Evolutionary conservation across 1,140 invertebrate genomes (phyloP), one percentile per base, ranked within the genome.

Genomic region (Protaetia brevitarsis): DNA sequence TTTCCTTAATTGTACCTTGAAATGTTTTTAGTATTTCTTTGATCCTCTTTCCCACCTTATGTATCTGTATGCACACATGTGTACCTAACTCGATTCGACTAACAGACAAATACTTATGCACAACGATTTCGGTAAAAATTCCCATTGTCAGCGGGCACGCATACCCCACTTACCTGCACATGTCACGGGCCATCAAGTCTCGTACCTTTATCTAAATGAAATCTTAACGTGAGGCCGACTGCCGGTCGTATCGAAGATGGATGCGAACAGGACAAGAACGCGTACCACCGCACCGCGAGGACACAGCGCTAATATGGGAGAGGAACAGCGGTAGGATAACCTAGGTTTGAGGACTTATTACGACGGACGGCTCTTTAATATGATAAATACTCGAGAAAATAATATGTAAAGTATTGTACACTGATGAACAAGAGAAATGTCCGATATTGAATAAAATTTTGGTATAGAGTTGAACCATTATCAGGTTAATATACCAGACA

Each of bases 381-480:
- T 74, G 73, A 74, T 74, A 72, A 73, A 74, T 74, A 73, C 72
- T 72, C 69, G 37, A 73, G 71, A 72, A n/a, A n/a, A n/a, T n/a
- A n/a, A n/a, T n/a, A n/a, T n/a, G n/a, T n/a, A n/a, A n/a, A n/a
- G n/a, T n/a, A n/a, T n/a, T n/a, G n/a, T n/a, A n/a, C n/a, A n/a
- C n/a, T n/a, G n/a, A n/a, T n/a, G n/a, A n/a, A n/a, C n/a, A n/a
- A n/a, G n/a, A n/a, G n/a, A n/a, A n/a, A n/a, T n/a, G n/a, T n/a
- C n/a, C n/a, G n/a, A n/a, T n/a, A n/a, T n/a, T n/a, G n/a, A n/a
- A n/a, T n/a, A n/a, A n/a, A n/a, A n/a, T n/a, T n/a, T n/a, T n/a
- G n/a, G n/a, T n/a, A n/a, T n/a, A n/a, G n/a, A n/a, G n/a, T n/a
- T n/a, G n/a, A n/a, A n/a, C n/a, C n/a, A n/a, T n/a, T n/a, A n/a